Evolutionary conservation across 1,140 invertebrate species (phyloP).

Genomic region (Polypedilum vanderplanki): DNA sequence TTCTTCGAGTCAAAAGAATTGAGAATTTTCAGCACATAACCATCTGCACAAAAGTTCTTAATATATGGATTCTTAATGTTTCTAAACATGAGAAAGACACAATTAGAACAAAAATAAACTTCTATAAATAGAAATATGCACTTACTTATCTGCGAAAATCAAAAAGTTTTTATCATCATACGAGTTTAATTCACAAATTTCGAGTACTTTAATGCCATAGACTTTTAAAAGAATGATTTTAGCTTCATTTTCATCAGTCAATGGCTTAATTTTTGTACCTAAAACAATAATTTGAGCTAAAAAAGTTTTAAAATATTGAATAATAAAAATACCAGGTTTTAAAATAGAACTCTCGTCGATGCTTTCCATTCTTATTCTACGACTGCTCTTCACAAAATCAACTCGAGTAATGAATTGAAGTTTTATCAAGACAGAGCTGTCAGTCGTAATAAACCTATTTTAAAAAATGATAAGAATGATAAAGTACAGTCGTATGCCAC

Average conservation of each 20-base stretch:
- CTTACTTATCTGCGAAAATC: constrained; percentile 38
- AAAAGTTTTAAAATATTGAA: not conserved
- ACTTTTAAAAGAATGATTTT: constrained; percentile 37
- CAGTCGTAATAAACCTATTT: too few species aligned
- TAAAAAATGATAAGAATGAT: too few species aligned
- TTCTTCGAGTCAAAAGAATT: constrained; percentile 73
- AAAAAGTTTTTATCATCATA: constrained; percentile 79
- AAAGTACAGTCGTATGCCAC: too few species aligned
- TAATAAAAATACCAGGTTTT: not conserved
- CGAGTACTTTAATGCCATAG: constrained; percentile 61
- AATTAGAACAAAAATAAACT: not conserved
- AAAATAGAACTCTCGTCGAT: constrained; percentile 18
- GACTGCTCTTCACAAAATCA: not conserved
- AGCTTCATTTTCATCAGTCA: not conserved
- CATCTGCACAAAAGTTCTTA: constrained; percentile 47
- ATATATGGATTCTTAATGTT: constrained; percentile 55
- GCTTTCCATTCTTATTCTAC: not conserved
- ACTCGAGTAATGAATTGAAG: not conserved
- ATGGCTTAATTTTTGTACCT: constrained; percentile 10
- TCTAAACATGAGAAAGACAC: constrained; percentile 32
- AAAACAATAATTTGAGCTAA: not conserved
- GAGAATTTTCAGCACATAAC: constrained; percentile 74
- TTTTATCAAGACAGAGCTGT: too few species aligned
- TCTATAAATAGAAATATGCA: not conserved
- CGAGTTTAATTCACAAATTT: constrained; percentile 60